phyloP scores from a whole-genome alignment of 2,888 invertebrate species.

The Panzeria rudis region DNA sequence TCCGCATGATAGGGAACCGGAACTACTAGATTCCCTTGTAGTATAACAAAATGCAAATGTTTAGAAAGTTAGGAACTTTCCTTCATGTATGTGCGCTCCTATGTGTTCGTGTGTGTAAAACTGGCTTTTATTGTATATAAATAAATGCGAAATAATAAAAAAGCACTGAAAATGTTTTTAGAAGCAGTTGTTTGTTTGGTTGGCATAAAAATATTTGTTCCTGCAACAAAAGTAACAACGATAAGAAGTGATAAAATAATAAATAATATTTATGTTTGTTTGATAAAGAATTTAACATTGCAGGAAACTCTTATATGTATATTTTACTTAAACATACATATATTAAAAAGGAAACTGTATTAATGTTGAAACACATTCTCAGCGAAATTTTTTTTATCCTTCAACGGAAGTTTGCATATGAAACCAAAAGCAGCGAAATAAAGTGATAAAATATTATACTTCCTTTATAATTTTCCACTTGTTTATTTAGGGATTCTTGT shows the following conservation, averaged over 20 bases:
- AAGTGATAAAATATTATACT: slow-evolving; percentile 68
- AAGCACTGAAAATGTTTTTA: slow-evolving; percentile 2
- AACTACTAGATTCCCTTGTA: neutral
- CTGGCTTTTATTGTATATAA: slow-evolving; percentile 12
- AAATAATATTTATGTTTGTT: slow-evolving; percentile 75
- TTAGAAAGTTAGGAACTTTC: slow-evolving; percentile 43
- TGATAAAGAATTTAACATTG: slow-evolving; percentile 73
- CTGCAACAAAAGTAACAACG: neutral
- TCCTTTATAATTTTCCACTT: slow-evolving; percentile 47
- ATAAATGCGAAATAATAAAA: slow-evolving; percentile 32
- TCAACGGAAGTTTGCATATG: slow-evolving; percentile 64
- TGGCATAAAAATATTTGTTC: slow-evolving; percentile 27
- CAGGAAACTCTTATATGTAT: slow-evolving; percentile 48
- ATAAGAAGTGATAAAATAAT: slow-evolving; percentile 72
- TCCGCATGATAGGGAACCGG: slow-evolving; percentile 18
- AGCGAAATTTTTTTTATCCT: slow-evolving; percentile 24
- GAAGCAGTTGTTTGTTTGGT: slow-evolving; percentile 2
- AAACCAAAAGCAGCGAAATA: slow-evolving; percentile 45
- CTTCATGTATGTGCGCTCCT: neutral
- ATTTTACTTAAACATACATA: slow-evolving; percentile 12
- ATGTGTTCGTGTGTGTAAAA: neutral
- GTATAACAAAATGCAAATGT: slow-evolving; percentile 57
- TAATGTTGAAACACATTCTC: slow-evolving; percentile 31
- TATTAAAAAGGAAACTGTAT: slow-evolving; percentile 50
- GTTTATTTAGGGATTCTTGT: slow-evolving; percentile 38